phyloP scores from a whole-genome alignment of 1,140 invertebrate species.

The Callitettix versicolor region DNA sequence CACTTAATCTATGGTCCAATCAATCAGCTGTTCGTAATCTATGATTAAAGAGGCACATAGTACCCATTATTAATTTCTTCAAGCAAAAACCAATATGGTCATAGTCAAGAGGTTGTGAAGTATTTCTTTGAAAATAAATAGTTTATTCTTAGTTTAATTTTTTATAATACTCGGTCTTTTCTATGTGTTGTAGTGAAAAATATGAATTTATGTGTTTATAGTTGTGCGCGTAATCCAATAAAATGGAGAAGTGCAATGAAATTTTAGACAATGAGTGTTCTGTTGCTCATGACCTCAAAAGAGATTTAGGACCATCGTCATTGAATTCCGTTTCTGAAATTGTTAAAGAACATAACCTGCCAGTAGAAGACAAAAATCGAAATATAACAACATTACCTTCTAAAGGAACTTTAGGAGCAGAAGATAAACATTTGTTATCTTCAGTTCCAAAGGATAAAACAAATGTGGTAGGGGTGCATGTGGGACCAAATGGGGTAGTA shows the following conservation, averaged over 20 bases:
- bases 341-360: conserved; percentile 7
- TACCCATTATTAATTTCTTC: neutral
- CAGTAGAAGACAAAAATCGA: conserved; percentile 16
- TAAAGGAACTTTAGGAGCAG: conserved; percentile 2
- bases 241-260: conserved; percentile 11
- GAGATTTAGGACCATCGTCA: conserved; percentile 4
- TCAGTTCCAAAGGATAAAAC: conserved; percentile 9
- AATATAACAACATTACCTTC: conserved; percentile 12
- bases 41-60: no score
- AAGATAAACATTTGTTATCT: conserved; percentile 5
- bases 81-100: conserved; percentile 16
- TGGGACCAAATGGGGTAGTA: conserved; percentile 14
- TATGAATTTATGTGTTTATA: neutral
- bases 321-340: conserved; percentile 12
- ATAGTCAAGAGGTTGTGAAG: neutral
- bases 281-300: conserved; percentile 13
- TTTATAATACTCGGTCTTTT: no score
- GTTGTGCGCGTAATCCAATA: neutral
- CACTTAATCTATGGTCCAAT: no score
- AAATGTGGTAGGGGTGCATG: conserved; percentile 5
- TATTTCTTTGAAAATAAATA: neutral
- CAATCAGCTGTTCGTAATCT: no score
- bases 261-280: conserved; percentile 9
- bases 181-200: no score
- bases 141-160: no score